Conservation (phyloP, 2,797 vertebrate genomes). For the Channa striata region DNA sequence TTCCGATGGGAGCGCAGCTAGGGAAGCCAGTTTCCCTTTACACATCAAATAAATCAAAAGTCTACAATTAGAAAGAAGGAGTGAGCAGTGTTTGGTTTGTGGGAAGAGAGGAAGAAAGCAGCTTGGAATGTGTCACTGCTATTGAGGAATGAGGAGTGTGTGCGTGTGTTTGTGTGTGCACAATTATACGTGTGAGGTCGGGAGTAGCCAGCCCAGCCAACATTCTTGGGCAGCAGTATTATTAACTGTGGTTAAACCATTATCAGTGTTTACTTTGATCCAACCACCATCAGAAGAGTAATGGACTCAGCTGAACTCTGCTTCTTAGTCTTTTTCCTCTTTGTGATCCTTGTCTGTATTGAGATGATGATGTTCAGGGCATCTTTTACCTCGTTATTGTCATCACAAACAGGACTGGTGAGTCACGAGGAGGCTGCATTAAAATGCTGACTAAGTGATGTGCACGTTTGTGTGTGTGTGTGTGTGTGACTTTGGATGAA, state of each 20-base stretch:
- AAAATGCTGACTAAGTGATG: slow-evolving; percentile 27
- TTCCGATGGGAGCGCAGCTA: slow-evolving; percentile 71
- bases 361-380: slow-evolving; percentile 39
- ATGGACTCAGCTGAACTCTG: slow-evolving; percentile 69
- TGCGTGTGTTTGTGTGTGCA: slow-evolving; percentile 30
- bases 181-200: slow-evolving; percentile 75
- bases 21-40: slow-evolving; percentile 68
- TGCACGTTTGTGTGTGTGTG: slow-evolving; percentile 7
- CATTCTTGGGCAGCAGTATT: slow-evolving; percentile 78
- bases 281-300: slow-evolving; percentile 65
- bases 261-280: slow-evolving; percentile 82
- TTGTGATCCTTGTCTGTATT: slow-evolving; percentile 51
- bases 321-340: slow-evolving; percentile 44
- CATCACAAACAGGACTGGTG: background rate
- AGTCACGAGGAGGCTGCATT: slow-evolving; percentile 13
- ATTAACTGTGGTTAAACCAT: slow-evolving; percentile 77
- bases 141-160: slow-evolving; percentile 71
- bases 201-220: slow-evolving; percentile 70
- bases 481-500: slow-evolving; percentile 26
- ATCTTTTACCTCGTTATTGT: slow-evolving; percentile 51
- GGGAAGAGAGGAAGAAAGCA: slow-evolving; percentile 80
- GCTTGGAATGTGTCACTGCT: slow-evolving; percentile 76
- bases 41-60: slow-evolving; percentile 78
- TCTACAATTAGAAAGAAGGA: slow-evolving; percentile 82
- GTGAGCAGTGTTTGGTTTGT: slow-evolving; percentile 78